These are phyloP conservation scores for Idaea straminata DNA, from an alignment of 2,888 invertebrate genomes.

Conservation along the genomic window DNA sequence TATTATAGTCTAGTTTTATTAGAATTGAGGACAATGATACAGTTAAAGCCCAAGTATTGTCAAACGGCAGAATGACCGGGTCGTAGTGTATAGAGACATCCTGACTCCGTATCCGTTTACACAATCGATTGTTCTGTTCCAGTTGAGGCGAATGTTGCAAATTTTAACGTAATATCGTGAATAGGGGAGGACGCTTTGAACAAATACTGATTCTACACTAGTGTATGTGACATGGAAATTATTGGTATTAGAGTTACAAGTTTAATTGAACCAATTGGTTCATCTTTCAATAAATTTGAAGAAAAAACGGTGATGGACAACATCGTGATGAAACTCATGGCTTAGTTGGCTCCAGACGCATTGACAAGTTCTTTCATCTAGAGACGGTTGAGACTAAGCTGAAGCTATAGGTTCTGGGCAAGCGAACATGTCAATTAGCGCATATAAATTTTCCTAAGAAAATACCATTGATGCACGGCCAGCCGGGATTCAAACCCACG, in stretches of 20 bases:
- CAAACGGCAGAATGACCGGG: slow-evolving; percentile 7
- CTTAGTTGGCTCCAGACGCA: too few species aligned
- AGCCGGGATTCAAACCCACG: too few species aligned
- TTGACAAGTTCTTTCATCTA: too few species aligned
- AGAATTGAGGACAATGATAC: background rate
- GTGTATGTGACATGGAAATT: slow-evolving; percentile 16
- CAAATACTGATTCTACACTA: slow-evolving; percentile 22
- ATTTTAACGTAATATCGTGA: slow-evolving; percentile 29
- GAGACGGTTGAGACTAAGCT: too few species aligned
- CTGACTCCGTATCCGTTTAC: slow-evolving; percentile 58
- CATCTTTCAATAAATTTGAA: too few species aligned
- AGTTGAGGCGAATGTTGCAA: slow-evolving; percentile 55
- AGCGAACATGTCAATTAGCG: too few species aligned
- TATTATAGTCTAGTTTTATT: background rate
- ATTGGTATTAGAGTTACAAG: slow-evolving; percentile 4
- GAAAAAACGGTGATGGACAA: too few species aligned
- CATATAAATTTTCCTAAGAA: too few species aligned
- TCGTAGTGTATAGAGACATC: slow-evolving; percentile 37
- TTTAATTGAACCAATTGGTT: too few species aligned
- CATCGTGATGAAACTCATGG: too few species aligned
- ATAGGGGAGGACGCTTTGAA: slow-evolving; percentile 23
- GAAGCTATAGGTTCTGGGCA: too few species aligned
- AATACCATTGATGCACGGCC: too few species aligned
- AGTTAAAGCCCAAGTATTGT: slow-evolving; percentile 3
- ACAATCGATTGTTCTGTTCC: slow-evolving; percentile 68